Conservation (phyloP, 2,888 invertebrate genomes). For the Nycteola revayana region DNA sequence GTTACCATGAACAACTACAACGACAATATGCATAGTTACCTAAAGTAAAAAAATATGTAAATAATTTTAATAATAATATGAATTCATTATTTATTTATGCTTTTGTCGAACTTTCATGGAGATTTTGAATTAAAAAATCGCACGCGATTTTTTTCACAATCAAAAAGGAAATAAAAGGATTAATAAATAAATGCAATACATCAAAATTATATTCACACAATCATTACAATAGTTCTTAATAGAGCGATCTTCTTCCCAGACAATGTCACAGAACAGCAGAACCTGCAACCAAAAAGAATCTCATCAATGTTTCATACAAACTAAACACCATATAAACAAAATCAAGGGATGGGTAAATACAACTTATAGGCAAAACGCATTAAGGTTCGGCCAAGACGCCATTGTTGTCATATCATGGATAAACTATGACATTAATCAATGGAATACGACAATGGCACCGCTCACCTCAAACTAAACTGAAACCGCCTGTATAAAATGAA, state of each 20-base stretch:
- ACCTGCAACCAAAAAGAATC: slow-evolving; percentile 43
- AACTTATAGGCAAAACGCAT: slow-evolving; percentile 68
- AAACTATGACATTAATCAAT: slow-evolving; percentile 79
- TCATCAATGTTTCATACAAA: slow-evolving; percentile 24
- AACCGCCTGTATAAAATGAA: slow-evolving; percentile 44
- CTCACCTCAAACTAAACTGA: slow-evolving; percentile 61
- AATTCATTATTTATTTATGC: too few relatives aligned
- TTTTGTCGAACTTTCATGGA: too few relatives aligned
- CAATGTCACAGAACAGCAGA: slow-evolving; percentile 11
- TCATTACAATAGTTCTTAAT: too few relatives aligned
- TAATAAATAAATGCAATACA: too few relatives aligned
- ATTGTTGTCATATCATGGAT: slow-evolving; percentile 80
- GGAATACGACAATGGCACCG: slow-evolving; percentile 66
- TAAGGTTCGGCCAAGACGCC: slow-evolving; percentile 70
- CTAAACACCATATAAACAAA: slow-evolving; percentile 57
- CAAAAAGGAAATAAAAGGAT: too few relatives aligned
- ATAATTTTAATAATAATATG: too few relatives aligned
- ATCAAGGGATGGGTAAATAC: slow-evolving; percentile 60
- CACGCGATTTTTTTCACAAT: too few relatives aligned
- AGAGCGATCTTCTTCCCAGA: slow-evolving; percentile 17
- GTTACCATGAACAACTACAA: too few relatives aligned
- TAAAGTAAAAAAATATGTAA: too few relatives aligned
- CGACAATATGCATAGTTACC: too few relatives aligned
- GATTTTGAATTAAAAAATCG: too few relatives aligned
- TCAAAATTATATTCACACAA: too few relatives aligned